Evolutionary conservation across 2,113 vertebrate genomes (phyloP).

Genomic region (Eira barbara): DNA sequence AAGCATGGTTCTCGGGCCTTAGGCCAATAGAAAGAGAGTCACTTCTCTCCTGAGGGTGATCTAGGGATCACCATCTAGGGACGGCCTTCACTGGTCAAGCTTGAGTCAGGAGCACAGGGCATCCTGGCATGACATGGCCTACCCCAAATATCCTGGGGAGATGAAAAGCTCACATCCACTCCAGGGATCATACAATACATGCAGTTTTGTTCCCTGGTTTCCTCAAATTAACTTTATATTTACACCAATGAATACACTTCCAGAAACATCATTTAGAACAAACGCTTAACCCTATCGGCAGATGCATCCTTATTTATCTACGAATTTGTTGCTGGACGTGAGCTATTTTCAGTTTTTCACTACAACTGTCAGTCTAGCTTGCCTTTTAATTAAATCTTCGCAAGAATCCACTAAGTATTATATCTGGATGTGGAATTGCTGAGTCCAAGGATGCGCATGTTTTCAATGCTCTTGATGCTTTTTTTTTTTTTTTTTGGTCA

Average conservation of each 20-base stretch:
- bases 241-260: not conserved
- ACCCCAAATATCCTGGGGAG: not conserved
- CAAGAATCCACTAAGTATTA: not conserved
- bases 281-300: not conserved
- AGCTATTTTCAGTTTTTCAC: not conserved
- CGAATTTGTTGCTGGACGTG: not conserved
- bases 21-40: not conserved
- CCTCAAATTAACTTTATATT: not conserved
- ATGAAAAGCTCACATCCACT: not conserved
- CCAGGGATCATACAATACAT: not conserved
- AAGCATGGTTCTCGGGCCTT: not conserved
- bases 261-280: not conserved
- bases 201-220: not conserved
- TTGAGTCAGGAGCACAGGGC: not conserved
- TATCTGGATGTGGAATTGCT: not conserved
- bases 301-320: not conserved
- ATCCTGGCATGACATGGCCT: not conserved
- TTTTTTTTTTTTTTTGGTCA: not conserved
- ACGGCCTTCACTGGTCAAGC: not conserved
- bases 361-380: not conserved
- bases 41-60: not conserved
- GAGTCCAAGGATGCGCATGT: not conserved
- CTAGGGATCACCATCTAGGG: not conserved
- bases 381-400: not conserved
- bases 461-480: not conserved